Evolutionary conservation across 1,140 invertebrate genomes (phyloP).

Genomic region (Euura lappo): DNA sequence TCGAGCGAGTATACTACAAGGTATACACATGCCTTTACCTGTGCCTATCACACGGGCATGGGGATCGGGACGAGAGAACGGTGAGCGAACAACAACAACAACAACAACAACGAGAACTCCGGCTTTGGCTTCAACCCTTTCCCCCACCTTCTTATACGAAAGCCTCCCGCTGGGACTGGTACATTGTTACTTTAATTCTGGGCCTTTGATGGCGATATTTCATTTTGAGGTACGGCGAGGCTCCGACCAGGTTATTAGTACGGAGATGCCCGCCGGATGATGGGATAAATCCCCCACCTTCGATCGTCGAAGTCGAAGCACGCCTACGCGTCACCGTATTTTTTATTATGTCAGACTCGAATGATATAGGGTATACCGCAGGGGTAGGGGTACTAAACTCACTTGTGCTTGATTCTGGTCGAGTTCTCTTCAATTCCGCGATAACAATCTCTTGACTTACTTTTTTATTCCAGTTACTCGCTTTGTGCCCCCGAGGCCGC

Average conservation of each 20-base stretch:
- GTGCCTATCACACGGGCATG: background rate
- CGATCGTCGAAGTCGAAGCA: background rate
- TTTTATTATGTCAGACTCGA: background rate
- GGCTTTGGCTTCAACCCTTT: slow-evolving; percentile 8
- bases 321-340: background rate
- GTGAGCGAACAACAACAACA: background rate
- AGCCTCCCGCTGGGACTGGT: slow-evolving; percentile 24
- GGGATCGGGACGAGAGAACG: slow-evolving; percentile 3
- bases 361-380: background rate
- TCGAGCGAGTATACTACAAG: background rate
- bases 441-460: slow-evolving; percentile 3
- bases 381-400: background rate
- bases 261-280: slow-evolving; percentile 9
- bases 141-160: background rate
- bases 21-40: background rate
- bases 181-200: slow-evolving; percentile 38
- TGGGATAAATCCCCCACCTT: background rate
- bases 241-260: slow-evolving; percentile 40
- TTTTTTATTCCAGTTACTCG: background rate
- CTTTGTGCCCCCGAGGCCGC: too few relatives aligned
- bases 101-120: too few relatives aligned
- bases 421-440: slow-evolving; percentile 3
- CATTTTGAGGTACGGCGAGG: slow-evolving; percentile 27
- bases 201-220: slow-evolving; percentile 39
- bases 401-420: background rate